Conservation (phyloP, 1,140 invertebrate species). For the Pseudobourletiella spinata region DNA sequence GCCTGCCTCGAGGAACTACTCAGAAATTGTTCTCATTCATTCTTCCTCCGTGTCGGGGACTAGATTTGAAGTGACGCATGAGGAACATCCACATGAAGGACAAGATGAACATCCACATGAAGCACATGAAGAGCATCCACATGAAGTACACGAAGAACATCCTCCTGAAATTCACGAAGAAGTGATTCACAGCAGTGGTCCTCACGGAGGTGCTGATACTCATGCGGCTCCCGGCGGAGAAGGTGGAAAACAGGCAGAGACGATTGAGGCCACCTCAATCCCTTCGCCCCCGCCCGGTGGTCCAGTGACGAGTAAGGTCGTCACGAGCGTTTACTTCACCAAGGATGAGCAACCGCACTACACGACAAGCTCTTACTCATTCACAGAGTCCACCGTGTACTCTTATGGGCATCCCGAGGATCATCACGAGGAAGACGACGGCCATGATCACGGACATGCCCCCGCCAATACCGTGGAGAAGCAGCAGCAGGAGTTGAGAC, state of each 20-base stretch:
- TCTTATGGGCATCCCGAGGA: slow-evolving; percentile 19
- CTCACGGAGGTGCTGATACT: no score
- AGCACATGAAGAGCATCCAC: background rate
- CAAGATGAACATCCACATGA: background rate
- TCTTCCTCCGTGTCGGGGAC: background rate
- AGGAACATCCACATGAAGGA: background rate
- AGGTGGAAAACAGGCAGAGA: background rate
- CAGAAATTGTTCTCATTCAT: background rate
- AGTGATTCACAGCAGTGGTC: no score
- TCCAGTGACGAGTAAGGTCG: slow-evolving; percentile 10
- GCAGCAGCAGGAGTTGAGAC: slow-evolving; percentile 14
- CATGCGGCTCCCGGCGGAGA: background rate
- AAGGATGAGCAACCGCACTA: slow-evolving; percentile 26
- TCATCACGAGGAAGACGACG: slow-evolving; percentile 13
- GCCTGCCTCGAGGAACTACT: no score
- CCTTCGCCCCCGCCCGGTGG: background rate
- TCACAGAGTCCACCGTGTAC: slow-evolving; percentile 12
- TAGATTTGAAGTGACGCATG: background rate
- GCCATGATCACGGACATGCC: background rate
- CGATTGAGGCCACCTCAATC: background rate
- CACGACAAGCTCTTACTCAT: slow-evolving; percentile 26
- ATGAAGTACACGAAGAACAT: background rate
- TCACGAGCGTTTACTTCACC: slow-evolving; percentile 21
- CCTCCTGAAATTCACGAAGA: background rate
- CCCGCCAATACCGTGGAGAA: background rate